Evolutionary conservation across 2,888 invertebrate genomes (phyloP).

Genomic region (Bhutanitis thaidina): DNA sequence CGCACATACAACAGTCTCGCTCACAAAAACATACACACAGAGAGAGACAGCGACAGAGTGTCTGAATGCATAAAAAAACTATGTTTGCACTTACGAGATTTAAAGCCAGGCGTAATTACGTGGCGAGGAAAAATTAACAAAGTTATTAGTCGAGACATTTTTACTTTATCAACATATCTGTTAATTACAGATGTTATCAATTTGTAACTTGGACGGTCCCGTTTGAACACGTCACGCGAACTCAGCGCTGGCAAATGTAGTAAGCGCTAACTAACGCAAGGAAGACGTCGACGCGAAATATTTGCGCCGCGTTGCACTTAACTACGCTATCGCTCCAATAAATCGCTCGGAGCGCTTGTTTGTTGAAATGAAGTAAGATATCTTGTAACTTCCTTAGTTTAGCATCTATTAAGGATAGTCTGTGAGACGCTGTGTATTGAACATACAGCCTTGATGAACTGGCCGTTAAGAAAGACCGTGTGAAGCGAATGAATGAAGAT

Average conservation of each 20-base stretch:
- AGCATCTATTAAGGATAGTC: neutral
- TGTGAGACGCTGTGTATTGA: neutral
- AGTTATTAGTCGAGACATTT: too few species aligned
- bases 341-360: slow-evolving; percentile 37
- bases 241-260: slow-evolving; percentile 39
- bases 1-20: too few species aligned
- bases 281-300: slow-evolving; percentile 59
- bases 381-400: slow-evolving; percentile 21
- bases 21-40: too few species aligned
- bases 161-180: too few species aligned
- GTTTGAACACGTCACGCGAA: slow-evolving; percentile 37
- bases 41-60: too few species aligned
- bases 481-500: neutral
- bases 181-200: neutral
- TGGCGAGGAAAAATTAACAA: too few species aligned
- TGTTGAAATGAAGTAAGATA: slow-evolving; percentile 27
- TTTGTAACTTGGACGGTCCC: slow-evolving; percentile 19
- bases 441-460: neutral
- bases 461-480: neutral
- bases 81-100: too few species aligned
- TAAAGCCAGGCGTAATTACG: too few species aligned
- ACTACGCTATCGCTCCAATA: slow-evolving; percentile 39
- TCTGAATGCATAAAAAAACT: too few species aligned
- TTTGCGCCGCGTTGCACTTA: slow-evolving; percentile 63
- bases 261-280: slow-evolving; percentile 68